Percentiles rank a stretch among this genome's conserved stretches.
phyloP scores from a whole-genome alignment of 1,140 invertebrate genomes.

The Drosophila subobscura region DNA sequence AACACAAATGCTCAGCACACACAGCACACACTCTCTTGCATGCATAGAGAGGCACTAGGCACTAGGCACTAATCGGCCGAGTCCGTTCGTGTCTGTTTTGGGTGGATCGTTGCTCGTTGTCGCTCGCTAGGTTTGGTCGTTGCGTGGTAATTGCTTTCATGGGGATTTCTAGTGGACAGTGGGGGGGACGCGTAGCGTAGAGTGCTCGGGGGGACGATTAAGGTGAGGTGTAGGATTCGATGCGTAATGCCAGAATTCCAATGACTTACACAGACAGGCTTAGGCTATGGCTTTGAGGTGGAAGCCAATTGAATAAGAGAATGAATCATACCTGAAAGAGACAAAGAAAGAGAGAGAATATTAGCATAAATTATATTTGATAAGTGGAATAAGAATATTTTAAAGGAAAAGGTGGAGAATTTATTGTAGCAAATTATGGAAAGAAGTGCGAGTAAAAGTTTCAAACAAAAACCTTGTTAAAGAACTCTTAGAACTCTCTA shows the following conservation, averaged over 20 bases:
- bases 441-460: too few species aligned
- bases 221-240: neutral
- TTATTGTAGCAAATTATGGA: too few species aligned
- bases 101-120: slow-evolving; percentile 27
- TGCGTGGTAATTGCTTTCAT: slow-evolving; percentile 53
- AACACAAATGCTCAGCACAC: slow-evolving; percentile 30
- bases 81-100: slow-evolving; percentile 46
- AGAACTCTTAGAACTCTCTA: too few species aligned
- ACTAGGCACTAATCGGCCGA: slow-evolving; percentile 53
- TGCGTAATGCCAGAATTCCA: slow-evolving; percentile 11
- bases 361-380: slow-evolving; percentile 8
- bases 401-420: too few species aligned
- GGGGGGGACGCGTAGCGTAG: neutral
- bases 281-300: neutral
- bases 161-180: neutral
- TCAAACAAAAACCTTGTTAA: neutral
- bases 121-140: slow-evolving; percentile 25
- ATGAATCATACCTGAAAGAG: slow-evolving; percentile 53
- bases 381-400: neutral
- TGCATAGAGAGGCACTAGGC: slow-evolving; percentile 9
- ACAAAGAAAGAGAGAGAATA: neutral
- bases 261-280: slow-evolving; percentile 52
- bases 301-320: neutral
- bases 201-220: neutral
- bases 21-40: slow-evolving; percentile 3